Evolutionary conservation across 2,797 vertebrate genomes (phyloP), one percentile per base, ranked within the genome.

Genomic region (Aldrovandia affinis): DNA sequence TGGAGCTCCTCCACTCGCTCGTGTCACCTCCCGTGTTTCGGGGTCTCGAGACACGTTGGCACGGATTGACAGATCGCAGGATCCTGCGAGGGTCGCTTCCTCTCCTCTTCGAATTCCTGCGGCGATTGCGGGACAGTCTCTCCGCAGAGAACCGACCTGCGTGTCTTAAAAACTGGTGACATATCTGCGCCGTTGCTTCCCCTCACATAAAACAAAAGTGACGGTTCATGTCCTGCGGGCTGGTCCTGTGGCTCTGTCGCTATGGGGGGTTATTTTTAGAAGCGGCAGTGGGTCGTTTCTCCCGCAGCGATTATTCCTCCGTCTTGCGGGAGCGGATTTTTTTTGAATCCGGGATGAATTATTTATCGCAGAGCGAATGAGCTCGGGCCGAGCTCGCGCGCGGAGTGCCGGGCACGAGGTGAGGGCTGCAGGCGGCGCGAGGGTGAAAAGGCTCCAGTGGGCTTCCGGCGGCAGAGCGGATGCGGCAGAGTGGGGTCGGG

Each of bases 231-330:
- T 50, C 47, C 3, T 50, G 3, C 25, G 80, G 86, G 89, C 84
- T 86, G 88, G 93, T 86, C 89, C 91, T 94, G 93, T 92, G 91
- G 89, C 91, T 90, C 91, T 88, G 86, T 87, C n/a, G n/a, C n/a
- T n/a, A n/a, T 81, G 8, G 14, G 47, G 86, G 86, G 86, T 91
- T 94, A 95, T 95, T 95, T 95, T 94, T 95, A 94, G 94, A 87
- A 88, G 81, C 88, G 84, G 83, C 86, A 84, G 86, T 81, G 80
- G 86, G 25, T 25, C 73, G n/a, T 0, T 89, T 87, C 89, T 89
- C 92, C 91, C 92, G 94, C 90, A 92, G 89, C 68, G 70, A 86
- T 88, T 89, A 85, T 91, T 88, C 47, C 83, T 89, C 75, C 55
- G 54, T n/a, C 52, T 85, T 83, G n/a, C 87, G 86, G 88, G 86